Evolutionary conservation across 1,140 invertebrate species (phyloP).

Genomic region (Diachasma alloeum): DNA sequence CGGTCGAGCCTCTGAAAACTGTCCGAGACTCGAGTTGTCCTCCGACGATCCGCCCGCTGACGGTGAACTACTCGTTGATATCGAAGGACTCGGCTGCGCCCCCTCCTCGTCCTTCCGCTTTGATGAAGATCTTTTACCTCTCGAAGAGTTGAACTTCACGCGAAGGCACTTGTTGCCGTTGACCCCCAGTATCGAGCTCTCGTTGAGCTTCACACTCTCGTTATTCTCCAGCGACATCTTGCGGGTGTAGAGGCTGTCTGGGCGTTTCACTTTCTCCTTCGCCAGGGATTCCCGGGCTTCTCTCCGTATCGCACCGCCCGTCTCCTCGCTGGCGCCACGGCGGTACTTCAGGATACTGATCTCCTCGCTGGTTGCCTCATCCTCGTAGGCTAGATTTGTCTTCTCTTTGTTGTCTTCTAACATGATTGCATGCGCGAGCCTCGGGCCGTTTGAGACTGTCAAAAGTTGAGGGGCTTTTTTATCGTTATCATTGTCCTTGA

Average conservation of each 20-base stretch:
- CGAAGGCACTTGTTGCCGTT: slow-evolving; percentile 43
- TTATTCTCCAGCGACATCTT: slow-evolving; percentile 46
- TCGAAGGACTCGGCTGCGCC: slow-evolving; percentile 56
- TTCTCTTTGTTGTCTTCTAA: slow-evolving; percentile 39
- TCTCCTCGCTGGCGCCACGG: background rate
- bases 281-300: background rate
- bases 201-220: slow-evolving; percentile 46
- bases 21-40: slow-evolving; percentile 70
- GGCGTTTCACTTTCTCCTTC: slow-evolving; percentile 35
- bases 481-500: background rate
- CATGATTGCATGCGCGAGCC: background rate
- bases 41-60: slow-evolving; percentile 58
- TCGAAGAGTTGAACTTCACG: slow-evolving; percentile 68
- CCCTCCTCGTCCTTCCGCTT: slow-evolving; percentile 50
- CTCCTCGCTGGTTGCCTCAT: slow-evolving; percentile 21
- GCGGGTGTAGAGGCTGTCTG: slow-evolving; percentile 44
- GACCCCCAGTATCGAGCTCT: slow-evolving; percentile 49
- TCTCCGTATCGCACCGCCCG: background rate
- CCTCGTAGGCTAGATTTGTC: background rate
- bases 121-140: slow-evolving; percentile 50
- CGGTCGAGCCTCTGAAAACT: slow-evolving; percentile 71
- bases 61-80: slow-evolving; percentile 54
- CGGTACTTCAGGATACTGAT: background rate
- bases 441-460: background rate
- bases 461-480: background rate